Base-by-base conservation (phyloP, 1,140 invertebrate genomes). In the Lithobius niger region DNA sequence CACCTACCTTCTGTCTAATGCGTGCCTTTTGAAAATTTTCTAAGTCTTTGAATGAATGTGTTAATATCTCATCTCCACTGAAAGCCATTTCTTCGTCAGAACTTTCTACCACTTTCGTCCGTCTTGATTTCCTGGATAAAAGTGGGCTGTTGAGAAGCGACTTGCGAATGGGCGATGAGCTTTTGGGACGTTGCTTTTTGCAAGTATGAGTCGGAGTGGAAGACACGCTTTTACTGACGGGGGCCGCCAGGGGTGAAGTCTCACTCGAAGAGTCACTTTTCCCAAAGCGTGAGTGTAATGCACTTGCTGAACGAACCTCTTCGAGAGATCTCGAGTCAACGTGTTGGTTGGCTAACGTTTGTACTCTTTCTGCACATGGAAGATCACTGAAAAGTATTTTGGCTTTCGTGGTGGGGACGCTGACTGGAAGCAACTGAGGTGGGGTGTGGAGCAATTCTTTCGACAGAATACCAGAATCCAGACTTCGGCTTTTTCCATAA, bases 21-120 rank as follows among this genome's bases (percentile, higher is more conserved):
- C 94, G 90, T 36, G 88, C 86, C 72, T 95, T 95, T 68, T 96
- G 92, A 69, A 95, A 94, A 48, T 85, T 90, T 73, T 96, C 90
- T 54, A 95, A 75, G 70, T 95, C 86, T 57, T 82, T 80, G 47
- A 55, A 61, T n/a, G 57, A 60, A 19, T 59, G 59, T 31, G 57
- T 59, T 24, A 61, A 53, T 13, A 67, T 64, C 50, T 71, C 69
- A 24, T 65, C 57, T 24, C 66, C 78, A 77, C 53, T 79, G 72
- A 19, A 77, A 2, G 60, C 76, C 16, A 79, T 78, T 65, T 92
- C 88, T 63, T 91, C 87, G 64, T 92, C 87, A 0, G 88, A 91
- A 69, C 85, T 88, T 64, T 93, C 88, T 19, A 83, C 79, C 26
- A 80, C 77, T 67, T 80, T 79, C 55, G 73, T 81, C 64, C 86